Evolutionary conservation across 2,113 vertebrate species (phyloP).

Genomic region (Protobothrops flavoviridis): DNA sequence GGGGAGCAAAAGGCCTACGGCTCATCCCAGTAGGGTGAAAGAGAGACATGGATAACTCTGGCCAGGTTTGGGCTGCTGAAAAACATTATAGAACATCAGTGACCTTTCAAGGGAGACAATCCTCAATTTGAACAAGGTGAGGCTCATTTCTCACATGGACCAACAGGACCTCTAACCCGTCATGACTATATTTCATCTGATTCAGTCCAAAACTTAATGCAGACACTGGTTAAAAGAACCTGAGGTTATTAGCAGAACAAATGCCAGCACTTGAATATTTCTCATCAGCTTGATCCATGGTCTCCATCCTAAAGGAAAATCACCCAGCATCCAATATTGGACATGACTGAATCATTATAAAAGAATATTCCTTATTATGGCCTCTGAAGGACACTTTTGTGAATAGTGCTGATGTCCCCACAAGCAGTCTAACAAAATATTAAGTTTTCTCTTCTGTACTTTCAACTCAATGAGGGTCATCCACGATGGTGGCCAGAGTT

Average conservation of each 20-base stretch:
- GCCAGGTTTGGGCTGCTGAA: too few relatives aligned
- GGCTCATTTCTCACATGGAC: neutral
- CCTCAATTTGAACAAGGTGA: neutral
- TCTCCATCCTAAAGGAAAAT: neutral
- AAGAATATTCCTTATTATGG: too few relatives aligned
- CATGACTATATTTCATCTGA: too few relatives aligned
- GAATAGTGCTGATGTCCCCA: neutral
- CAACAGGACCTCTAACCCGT: neutral
- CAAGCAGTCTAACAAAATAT: neutral
- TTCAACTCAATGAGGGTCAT: neutral
- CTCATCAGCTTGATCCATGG: too few relatives aligned
- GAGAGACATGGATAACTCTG: too few relatives aligned
- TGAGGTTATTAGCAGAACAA: too few relatives aligned
- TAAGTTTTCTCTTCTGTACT: neutral
- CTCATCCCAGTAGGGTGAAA: too few relatives aligned
- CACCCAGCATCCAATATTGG: neutral
- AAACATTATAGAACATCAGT: too few relatives aligned
- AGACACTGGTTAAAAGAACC: neutral
- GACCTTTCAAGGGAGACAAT: neutral
- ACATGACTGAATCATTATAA: too few relatives aligned
- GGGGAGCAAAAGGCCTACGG: too few relatives aligned
- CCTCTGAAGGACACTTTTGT: neutral
- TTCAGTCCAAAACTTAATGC: neutral
- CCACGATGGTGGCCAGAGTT: accelerated
- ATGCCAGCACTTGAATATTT: too few relatives aligned